These are phyloP conservation scores for Pangasius mekongensis DNA, from an alignment of 2,797 vertebrate genomes.

Conservation along the genomic window DNA sequence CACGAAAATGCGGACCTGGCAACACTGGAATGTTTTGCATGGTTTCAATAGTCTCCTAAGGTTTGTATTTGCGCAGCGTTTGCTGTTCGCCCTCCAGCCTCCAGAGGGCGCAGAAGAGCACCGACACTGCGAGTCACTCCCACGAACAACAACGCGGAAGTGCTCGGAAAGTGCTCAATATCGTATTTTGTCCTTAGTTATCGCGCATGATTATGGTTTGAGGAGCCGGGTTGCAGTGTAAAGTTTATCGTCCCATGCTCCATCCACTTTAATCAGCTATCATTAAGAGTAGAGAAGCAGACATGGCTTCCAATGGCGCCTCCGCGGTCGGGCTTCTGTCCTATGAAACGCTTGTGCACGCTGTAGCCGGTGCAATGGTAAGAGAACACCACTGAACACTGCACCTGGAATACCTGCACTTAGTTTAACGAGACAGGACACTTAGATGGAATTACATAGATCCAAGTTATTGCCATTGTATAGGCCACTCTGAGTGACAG, in stretches of 20 bases:
- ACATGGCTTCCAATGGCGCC: conserved; percentile 70
- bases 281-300: conserved; percentile 31
- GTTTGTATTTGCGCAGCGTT: neutral
- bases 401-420: neutral
- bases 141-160: conserved; percentile 18
- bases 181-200: neutral
- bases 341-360: conserved; percentile 82
- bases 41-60: neutral
- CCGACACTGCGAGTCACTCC: neutral
- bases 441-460: neutral
- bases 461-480: neutral
- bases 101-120: neutral
- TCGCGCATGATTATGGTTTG: neutral
- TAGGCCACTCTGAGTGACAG: neutral
- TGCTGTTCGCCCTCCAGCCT: conserved; percentile 2
- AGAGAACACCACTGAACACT: conserved; percentile 49
- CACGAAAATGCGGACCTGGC: neutral
- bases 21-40: neutral
- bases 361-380: conserved; percentile 79
- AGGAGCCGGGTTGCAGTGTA: neutral
- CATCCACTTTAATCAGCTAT: neutral
- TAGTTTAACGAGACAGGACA: neutral
- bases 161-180: neutral
- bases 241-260: neutral
- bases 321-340: conserved; percentile 69